Evolutionary conservation across 2,113 vertebrate species (phyloP), one percentile per base, ranked within the genome.

Genomic region (Heteronetta atricapilla): DNA sequence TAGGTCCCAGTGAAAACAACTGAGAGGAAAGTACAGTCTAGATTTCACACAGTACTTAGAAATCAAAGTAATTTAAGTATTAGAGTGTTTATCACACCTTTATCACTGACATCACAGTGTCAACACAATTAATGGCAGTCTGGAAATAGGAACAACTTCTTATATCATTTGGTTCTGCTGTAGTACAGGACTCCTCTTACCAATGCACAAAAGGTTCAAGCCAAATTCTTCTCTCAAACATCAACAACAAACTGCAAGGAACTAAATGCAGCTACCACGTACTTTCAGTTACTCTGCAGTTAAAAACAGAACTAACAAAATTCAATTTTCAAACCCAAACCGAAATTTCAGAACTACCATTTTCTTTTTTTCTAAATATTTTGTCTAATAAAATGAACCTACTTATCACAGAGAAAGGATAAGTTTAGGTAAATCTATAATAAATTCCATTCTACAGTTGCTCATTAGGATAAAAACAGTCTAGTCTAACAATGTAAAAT

Each of bases 101-200:
- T 12, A 34, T 18, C 0, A 1, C 33, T 73, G 82, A 68, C 13
- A 17, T 29, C 64, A 68, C 56, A 86, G 42, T 53, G 48, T 18
- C 53, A 90, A 72, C 8, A 59, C n/a, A 70, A 79, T 40, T 66
- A 85, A 84, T 44, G 66, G 42, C 73, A 70, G 22, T 14, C 17
- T 56, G 69, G 56, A 94, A 92, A 82, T 38, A n/a, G 78, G 82
- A 94, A 88, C 1, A 0, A 80, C 42, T 60, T 94, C 82, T 88
- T 67, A 46, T 2, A 82, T 69, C 2, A 2, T 17, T 77, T 63
- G 29, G 55, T 55, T 89, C 82, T 83, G n/a, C 17, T 78, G 64
- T 0, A 0, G 28, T 50, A 78, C 1, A 75, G 44, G 68, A 48
- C 29, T 84, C 56, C 40, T 90, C 55, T 25, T 55, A 70, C 6